These are phyloP conservation scores for Caerostris extrusa DNA, from an alignment of 1,140 invertebrate species.

Conservation along the genomic window DNA sequence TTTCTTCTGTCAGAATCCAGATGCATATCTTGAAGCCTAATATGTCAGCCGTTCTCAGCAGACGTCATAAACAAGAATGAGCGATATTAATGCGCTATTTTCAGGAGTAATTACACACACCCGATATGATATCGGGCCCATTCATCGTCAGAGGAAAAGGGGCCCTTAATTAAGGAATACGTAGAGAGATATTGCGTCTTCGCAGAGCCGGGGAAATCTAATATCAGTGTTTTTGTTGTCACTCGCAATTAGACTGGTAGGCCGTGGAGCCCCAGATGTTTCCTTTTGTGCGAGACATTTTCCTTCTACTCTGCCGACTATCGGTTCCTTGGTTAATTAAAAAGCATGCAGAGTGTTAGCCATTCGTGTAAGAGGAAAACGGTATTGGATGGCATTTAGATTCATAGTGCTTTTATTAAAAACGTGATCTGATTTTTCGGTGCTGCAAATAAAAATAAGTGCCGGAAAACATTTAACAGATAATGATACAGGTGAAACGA, in stretches of 20 bases:
- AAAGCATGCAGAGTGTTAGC: not conserved
- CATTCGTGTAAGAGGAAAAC: not conserved
- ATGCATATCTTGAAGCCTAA: not conserved
- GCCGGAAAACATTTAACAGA: no score
- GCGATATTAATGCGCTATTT: conserved; percentile 29
- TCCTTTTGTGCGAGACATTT: not conserved
- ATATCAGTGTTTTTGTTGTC: conserved; percentile 40
- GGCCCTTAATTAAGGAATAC: not conserved
- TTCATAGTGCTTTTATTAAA: no score
- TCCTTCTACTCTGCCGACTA: not conserved
- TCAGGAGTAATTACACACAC: conserved; percentile 26
- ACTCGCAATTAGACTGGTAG: not conserved
- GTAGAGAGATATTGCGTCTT: conserved; percentile 3
- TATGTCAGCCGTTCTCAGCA: conserved; percentile 12
- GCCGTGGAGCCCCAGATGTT: not conserved
- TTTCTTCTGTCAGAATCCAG: not conserved
- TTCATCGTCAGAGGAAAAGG: not conserved
- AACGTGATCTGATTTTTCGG: no score
- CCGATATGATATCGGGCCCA: not conserved
- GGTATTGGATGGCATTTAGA: not conserved
- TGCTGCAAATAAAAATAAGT: no score
- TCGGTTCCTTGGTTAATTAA: conserved; percentile 1
- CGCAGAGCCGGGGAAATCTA: conserved; percentile 25
- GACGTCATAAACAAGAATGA: conserved; percentile 16
- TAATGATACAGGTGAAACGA: no score